Base-by-base conservation (phyloP, 2,888 invertebrate species). In the Cheilosia variabilis region DNA sequence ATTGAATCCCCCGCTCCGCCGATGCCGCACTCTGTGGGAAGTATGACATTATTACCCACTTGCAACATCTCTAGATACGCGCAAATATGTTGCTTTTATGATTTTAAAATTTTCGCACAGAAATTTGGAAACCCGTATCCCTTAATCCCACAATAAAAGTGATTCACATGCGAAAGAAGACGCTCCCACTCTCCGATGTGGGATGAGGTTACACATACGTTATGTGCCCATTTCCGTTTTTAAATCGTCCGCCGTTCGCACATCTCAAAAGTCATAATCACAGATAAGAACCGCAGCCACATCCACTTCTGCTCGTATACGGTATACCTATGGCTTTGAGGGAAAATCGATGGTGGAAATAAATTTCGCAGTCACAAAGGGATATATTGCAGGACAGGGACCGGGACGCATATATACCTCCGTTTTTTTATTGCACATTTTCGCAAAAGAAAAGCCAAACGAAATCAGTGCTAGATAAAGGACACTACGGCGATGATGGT, bases 231-330 rank as follows among this genome's bases (percentile, higher is more conserved):
- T 82, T 82, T 87, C 87, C 87, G 81, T 77, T 82, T 60, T 87
- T 87, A 87, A 87, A 87, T 87, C 87, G 86, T 82, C 81, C 82
- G 77, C 73, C 77, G 71, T 68, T 82, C 65, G 73, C 77, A 81
- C 71, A 82, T 87, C 73, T 77, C 77, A 82, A 87, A 87, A 87
- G 82, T 87, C 82, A 87, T 87, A 87, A 87, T 87, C 87, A 63
- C 77, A 82, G 87, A 87, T 87, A 87, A 87, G 87, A 72, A 65
- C 73, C 58, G 53, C 47, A 72, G 68, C 63, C 31, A 58, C 10
- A 5, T 47, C 34, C 37, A 13, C 37, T 68, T 57, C 62, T 52
- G 1, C 6, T 27, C 27, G 27, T 27, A 27, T 27, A 4, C 24
- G 4, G 50, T 78, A 13, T 50, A 34, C n/a, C 45, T 60, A 60